Conservation (phyloP, 37 sponge, comb jelly and placozoan species). For the Geodia barretti region DNA sequence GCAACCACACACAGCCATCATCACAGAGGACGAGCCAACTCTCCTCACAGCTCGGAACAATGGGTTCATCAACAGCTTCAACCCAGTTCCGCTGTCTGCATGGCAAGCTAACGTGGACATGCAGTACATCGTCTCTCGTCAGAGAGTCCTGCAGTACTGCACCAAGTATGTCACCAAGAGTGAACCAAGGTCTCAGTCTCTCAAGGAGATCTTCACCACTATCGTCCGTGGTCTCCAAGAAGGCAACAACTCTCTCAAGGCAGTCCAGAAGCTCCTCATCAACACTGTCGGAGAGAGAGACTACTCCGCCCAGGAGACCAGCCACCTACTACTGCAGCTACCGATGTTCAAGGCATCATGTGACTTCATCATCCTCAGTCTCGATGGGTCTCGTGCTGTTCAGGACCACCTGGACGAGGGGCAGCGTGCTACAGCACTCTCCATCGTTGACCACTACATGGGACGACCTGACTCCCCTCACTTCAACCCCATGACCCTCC, state of each 20-base stretch:
- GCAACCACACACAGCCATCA: slow-evolving; percentile 10
- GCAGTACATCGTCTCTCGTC: slow-evolving; percentile 43
- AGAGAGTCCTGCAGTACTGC: slow-evolving; percentile 21
- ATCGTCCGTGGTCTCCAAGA: slow-evolving; percentile 17
- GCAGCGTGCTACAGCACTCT: too few species aligned
- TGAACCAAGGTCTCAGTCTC: slow-evolving; percentile 39
- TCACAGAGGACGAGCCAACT: background rate
- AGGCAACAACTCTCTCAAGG: slow-evolving; percentile 28
- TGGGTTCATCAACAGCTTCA: slow-evolving; percentile 45
- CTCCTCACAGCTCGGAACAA: slow-evolving; percentile 47
- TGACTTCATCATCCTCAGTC: slow-evolving; percentile 26
- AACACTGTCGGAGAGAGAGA: slow-evolving; percentile 7
- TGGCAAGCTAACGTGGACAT: slow-evolving; percentile 70
- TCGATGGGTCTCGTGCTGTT: slow-evolving; percentile 39
- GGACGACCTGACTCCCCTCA: slow-evolving; percentile 2
- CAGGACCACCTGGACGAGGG: too few species aligned
- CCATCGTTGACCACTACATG: too few species aligned
- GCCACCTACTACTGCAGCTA: slow-evolving; percentile 43
- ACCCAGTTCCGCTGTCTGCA: slow-evolving; percentile 42
- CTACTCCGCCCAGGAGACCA: slow-evolving; percentile 51
- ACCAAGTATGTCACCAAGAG: slow-evolving; percentile 50
- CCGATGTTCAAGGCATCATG: slow-evolving; percentile 32
- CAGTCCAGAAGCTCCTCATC: slow-evolving; percentile 29
- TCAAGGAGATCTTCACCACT: slow-evolving; percentile 27
- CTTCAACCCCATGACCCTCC: slow-evolving; percentile 35